Percentiles rank a stretch among this genome's conserved stretches.
phyloP scores from a whole-genome alignment of 2,113 vertebrate species.

The Nycticorax nycticorax region DNA sequence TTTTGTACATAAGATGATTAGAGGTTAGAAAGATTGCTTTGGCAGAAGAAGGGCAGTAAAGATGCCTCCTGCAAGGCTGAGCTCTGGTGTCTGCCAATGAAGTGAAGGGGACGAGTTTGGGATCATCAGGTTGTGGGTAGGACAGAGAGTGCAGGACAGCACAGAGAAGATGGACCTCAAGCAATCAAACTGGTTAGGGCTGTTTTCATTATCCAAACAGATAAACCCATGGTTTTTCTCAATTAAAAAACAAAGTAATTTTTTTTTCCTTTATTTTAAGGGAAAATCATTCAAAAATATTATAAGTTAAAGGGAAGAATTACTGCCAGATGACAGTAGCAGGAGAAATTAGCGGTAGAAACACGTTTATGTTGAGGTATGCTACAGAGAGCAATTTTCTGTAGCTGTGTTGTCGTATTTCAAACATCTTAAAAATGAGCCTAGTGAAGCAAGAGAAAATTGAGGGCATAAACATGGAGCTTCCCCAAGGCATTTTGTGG shows the following conservation, averaged over 20 bases:
- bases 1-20: not conserved
- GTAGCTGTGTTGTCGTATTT: not conserved
- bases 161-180: not conserved
- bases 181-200: not conserved
- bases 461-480: not conserved
- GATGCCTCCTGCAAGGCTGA: not conserved
- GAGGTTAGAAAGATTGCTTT: not conserved
- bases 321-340: not conserved
- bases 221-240: not conserved
- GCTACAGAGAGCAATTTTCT: not conserved
- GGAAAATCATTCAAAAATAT: not conserved
- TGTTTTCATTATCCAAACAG: not conserved
- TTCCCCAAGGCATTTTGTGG: not conserved
- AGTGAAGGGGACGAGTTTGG: not conserved
- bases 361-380: not conserved
- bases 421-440: not conserved
- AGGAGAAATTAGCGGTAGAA: not conserved
- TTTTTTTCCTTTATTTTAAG: not conserved
- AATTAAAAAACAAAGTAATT: not conserved
- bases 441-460: not conserved
- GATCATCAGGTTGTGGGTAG: too few species aligned
- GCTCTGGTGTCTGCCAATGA: not conserved
- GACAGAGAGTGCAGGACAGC: accelerated
- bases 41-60: not conserved
- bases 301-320: not conserved